phyloP scores from a whole-genome alignment of 35 echinoderm and acorn worm species.

The Acanthaster planci region DNA sequence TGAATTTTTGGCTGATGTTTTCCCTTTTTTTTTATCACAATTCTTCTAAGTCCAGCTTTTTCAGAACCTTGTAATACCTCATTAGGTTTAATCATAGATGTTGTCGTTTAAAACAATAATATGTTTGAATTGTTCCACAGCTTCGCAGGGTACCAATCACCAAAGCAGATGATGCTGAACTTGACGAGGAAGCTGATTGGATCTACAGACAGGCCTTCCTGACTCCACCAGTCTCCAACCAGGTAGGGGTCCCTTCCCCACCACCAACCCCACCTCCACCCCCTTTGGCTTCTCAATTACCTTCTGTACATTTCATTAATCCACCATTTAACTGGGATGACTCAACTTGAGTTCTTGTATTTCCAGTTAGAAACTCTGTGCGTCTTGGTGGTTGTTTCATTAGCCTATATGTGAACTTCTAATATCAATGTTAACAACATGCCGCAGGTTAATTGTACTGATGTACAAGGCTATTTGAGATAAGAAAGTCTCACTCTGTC shows the following conservation, averaged over 20 bases:
- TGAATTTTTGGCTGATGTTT: not conserved
- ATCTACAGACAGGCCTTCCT: constrained; percentile 95
- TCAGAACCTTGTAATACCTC: not conserved
- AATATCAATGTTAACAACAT: no score
- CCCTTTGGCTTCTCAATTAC: not conserved
- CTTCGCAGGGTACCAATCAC: constrained; percentile 78
- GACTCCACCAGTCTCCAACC: constrained; percentile 83
- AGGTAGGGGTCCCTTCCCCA: constrained; percentile 40
- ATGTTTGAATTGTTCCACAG: constrained; percentile 34
- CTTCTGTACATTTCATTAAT: not conserved
- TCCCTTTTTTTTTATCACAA: not conserved
- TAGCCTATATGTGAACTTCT: no score
- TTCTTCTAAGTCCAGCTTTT: not conserved
- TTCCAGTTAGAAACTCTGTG: no score
- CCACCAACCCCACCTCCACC: not conserved
- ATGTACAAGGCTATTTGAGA: no score
- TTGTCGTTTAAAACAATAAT: no score
- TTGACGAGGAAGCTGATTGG: constrained; percentile 95
- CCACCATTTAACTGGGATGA: no score
- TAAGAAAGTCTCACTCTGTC: no score
- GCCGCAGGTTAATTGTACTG: no score
- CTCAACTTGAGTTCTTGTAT: no score
- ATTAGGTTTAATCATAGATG: no score
- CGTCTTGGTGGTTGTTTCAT: no score
- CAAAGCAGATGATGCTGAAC: constrained; percentile 77